Base-by-base conservation (phyloP, 2,888 invertebrate species). In the Andrena trimmerana region DNA sequence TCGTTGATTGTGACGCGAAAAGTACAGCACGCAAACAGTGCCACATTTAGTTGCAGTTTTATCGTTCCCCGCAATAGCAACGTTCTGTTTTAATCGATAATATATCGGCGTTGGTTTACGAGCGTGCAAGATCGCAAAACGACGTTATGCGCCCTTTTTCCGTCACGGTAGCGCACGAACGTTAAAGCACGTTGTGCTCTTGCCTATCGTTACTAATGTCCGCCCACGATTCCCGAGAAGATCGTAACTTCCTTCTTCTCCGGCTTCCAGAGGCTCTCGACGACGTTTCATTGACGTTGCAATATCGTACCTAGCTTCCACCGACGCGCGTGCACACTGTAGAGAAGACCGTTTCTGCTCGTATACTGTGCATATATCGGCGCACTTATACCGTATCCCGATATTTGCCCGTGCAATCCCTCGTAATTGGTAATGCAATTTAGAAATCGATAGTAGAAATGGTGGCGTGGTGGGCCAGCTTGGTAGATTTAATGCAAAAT, bases 161-260 rank as follows among this genome's bases (percentile, higher is more conserved):
- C 59, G 42, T 79, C 74, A 48, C 79, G 74, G 81, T 74, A 70
- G 81, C 79, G 48, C 27, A n/a, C n/a, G 65, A 62, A 70, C 79
- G 71, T 73, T 24, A 68, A 59, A 54, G 69, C 36, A 20, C 36
- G 63, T 33, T 27, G 65, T 20, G 59, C 36, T 68, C 69, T 65
- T 66, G 81, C 63, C 81, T 84, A 76, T 85, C 81, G 79, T 84
- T 84, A 79, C 84, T 84, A 84, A 84, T 79, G 85, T 85, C 84
- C 85, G 84, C 84, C 85, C 84, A 85, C 85, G 73, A 75, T 63
- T 16, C 60, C 27, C 62, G 62, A n/a, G 50, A 60, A 72, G 67
- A 72, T 85, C 78, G 76, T 84, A 85, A 85, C 84, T 85, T 85
- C 81, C 83, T 75, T 66, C 65, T 78, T 69, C 78, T 33, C 48